Base-by-base conservation (phyloP, 30 jellyfish, hydroid and myxozoan genomes). In the Chironex yamaguchii region DNA sequence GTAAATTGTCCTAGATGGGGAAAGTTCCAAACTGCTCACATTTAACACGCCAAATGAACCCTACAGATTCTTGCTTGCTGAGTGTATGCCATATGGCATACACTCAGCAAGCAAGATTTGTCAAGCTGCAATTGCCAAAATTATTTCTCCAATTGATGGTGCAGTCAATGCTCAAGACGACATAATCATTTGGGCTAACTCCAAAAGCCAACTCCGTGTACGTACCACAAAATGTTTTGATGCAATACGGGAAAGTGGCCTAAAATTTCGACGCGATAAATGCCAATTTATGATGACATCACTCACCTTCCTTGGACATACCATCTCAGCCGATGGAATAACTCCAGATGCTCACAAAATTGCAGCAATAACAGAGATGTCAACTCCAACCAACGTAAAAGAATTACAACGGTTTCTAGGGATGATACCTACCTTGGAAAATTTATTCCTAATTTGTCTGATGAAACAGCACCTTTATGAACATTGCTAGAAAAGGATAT, bases 381-480 rank as follows among this genome's bases (percentile, higher is more conserved):
- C 94, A 17, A 74, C 21, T 6, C 96, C 97, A 1, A 84, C 84
- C 1, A 81, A 81, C 30, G 86, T 28, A 24, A 82, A 70, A 36
- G 96, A 84, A 42, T 27, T 84, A 3, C 92, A 83, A 53, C 52
- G 96, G 4, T 89, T 89, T 51, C 81, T 89, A 21, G 97, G 97
- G 27, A 82, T 83, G 94, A 50, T 69, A 89, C 78, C 9, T 81
- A 33, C 76, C 62, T 63, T 28, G 93, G 80, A 49, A 77, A 82
- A 49, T 82, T 81, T 74, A 71, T 77, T 1, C 93, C 93, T 14
- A 52, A 71, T 21, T 52, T 89, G 32, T 89, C 96, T 4, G 88
- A 82, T 17, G 84, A 33, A 36, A 89, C 96, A 3, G 86, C 90
- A n/a, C 97, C 91, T 1, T 88, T 81, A 23, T 3, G 97, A 9